Base-by-base conservation (phyloP, 2,113 vertebrate genomes). In the Madoqua kirkii region DNA sequence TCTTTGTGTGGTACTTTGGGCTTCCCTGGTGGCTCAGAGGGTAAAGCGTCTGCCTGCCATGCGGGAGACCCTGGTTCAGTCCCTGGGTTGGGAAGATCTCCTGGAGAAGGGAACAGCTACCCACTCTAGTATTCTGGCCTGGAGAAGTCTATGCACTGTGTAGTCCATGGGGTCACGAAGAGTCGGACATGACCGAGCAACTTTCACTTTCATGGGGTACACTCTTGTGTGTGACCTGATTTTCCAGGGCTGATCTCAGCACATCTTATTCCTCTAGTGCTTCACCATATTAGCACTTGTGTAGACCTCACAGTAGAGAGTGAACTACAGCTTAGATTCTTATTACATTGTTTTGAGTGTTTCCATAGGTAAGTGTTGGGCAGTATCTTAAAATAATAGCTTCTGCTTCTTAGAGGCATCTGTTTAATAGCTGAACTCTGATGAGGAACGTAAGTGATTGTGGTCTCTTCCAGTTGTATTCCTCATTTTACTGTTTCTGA, bases 341-440 rank as follows among this genome's bases (percentile, higher is more conserved):
- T 96, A 31, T 17, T 97, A 17, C 81, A 3, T 0, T 0, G 78
- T 81, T 60, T 89, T 87, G 33, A 23, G 45, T 87, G 67, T 91
- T 98, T 62, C 91, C 21, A 57, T 79, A 91, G 67, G 17, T 57
- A 45, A 82, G 91, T 89, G 7, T 87, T 97, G 96, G 40, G 14
- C 4, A 45, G 15, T 45, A 0, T 19, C 79, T n/a, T 93, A 0
- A 83, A 52, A 33, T 19, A 45, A 0, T 52, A 21, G 91, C 92
- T 90, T 78, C 74, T 90, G 43, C 87, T 90, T 93, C 93, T 86
- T n/a, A 57, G 1, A 64, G 67, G 25, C 52, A 87, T 52, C 19
- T 96, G 50, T 54, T 95, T 92, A 92, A 25, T 78, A 96, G 36
- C 64, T 87, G 74, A 60, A 23, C 85, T 95, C 85, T 95, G 40